Conservation (phyloP, 1,140 invertebrate species). For the Drosophila albomicans region DNA sequence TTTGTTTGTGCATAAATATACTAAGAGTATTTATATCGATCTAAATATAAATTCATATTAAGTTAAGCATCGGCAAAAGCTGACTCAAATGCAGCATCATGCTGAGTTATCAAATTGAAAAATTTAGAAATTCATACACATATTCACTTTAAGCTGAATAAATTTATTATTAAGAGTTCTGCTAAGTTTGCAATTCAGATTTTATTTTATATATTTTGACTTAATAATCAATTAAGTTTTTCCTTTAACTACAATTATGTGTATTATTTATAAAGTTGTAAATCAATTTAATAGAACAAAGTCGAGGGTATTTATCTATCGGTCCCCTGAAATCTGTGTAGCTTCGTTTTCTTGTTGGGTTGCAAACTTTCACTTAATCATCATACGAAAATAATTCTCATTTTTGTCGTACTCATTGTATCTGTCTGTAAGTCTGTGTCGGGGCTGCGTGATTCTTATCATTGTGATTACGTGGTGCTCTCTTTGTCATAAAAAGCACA, state of each 20-base stretch:
- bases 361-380: slow-evolving; percentile 51
- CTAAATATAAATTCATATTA: neutral
- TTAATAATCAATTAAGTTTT: no score
- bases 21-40: slow-evolving; percentile 1
- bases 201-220: no score
- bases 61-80: no score
- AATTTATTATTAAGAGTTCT: neutral
- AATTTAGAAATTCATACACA: no score
- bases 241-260: no score
- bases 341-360: slow-evolving; percentile 5
- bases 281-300: neutral
- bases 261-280: no score
- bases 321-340: neutral
- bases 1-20: neutral
- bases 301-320: slow-evolving; percentile 15
- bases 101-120: no score
- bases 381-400: slow-evolving; percentile 49
- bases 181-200: neutral
- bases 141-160: neutral
- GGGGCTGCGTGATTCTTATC: slow-evolving; percentile 70
- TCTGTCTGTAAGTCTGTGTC: slow-evolving; percentile 48
- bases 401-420: slow-evolving; percentile 42
- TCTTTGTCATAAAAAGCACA: slow-evolving; percentile 64
- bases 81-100: no score
- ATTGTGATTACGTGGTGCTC: slow-evolving; percentile 77